Conservation (phyloP, 2,797 vertebrate genomes). For the Salarias fasciatus region DNA sequence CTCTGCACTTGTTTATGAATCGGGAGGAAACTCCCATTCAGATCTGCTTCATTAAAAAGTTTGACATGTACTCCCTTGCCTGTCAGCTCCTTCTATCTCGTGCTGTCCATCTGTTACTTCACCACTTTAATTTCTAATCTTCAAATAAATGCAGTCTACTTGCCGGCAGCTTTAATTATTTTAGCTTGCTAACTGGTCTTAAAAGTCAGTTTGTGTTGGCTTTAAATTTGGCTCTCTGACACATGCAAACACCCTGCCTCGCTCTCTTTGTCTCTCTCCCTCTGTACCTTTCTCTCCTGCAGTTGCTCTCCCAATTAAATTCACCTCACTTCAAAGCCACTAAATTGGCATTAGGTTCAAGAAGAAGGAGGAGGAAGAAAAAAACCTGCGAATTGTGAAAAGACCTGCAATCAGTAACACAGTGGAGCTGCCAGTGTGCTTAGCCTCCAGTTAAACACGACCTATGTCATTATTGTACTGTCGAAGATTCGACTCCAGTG, state of each 20-base stretch:
- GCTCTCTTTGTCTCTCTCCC: background rate
- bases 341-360: background rate
- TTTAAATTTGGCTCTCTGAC: slow-evolving; percentile 5
- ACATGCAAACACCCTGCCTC: slow-evolving; percentile 2
- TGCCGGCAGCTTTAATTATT: slow-evolving; percentile 30
- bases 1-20: background rate
- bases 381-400: no score
- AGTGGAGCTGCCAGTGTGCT: slow-evolving; percentile 2
- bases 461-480: background rate
- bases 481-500: background rate
- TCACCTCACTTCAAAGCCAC: slow-evolving; percentile 19
- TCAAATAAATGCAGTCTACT: slow-evolving; percentile 12
- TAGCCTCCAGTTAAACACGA: background rate
- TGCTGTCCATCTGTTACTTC: slow-evolving; percentile 20
- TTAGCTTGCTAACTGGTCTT: background rate
- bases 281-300: slow-evolving; percentile 8
- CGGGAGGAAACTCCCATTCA: background rate
- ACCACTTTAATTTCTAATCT: slow-evolving; percentile 22
- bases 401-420: no score
- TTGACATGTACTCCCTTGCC: slow-evolving; percentile 1
- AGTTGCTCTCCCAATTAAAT: slow-evolving; percentile 9
- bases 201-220: slow-evolving; percentile 13
- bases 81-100: background rate
- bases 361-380: no score
- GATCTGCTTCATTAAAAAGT: slow-evolving; percentile 16